Evolutionary conservation across 2,888 invertebrate species (phyloP).

Genomic region (Leucophenga montana): DNA sequence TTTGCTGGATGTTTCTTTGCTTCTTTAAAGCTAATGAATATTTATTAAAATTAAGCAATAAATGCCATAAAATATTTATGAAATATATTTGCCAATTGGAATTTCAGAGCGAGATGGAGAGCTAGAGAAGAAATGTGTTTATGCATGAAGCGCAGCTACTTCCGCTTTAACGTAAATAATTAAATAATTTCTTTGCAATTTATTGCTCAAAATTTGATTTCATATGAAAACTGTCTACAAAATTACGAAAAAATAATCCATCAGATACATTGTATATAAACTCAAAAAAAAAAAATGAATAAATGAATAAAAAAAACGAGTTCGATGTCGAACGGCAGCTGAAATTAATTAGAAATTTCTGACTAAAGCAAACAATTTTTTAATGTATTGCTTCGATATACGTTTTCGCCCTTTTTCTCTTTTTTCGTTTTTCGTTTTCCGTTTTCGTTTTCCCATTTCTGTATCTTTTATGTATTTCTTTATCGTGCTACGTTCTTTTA

Average conservation of each 20-base stretch:
- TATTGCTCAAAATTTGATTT: slow-evolving; percentile 1
- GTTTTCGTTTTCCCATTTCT: neutral
- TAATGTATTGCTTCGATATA: slow-evolving; percentile 15
- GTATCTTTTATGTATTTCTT: neutral
- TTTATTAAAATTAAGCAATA: slow-evolving; percentile 19
- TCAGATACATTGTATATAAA: slow-evolving; percentile 10
- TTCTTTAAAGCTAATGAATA: slow-evolving; percentile 16
- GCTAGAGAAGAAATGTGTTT: neutral
- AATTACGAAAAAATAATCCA: neutral
- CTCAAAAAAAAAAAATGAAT: neutral
- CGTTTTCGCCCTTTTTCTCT: slow-evolving; percentile 7
- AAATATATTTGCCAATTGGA: neutral
- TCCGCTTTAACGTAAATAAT: neutral
- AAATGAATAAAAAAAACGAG: slow-evolving; percentile 5
- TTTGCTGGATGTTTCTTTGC: neutral
- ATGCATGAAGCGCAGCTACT: neutral
- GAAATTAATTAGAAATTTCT: slow-evolving; percentile 21
- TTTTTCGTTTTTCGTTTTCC: neutral
- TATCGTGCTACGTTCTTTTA: slow-evolving; percentile 12
- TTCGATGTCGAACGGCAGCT: neutral
- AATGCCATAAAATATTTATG: slow-evolving; percentile 8
- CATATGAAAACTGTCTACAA: neutral
- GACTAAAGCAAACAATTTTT: slow-evolving; percentile 30
- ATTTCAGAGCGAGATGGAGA: neutral
- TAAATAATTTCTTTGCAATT: no score